Evolutionary conservation across 2,113 vertebrate species (phyloP).

Genomic region (Hiodon alosoides): DNA sequence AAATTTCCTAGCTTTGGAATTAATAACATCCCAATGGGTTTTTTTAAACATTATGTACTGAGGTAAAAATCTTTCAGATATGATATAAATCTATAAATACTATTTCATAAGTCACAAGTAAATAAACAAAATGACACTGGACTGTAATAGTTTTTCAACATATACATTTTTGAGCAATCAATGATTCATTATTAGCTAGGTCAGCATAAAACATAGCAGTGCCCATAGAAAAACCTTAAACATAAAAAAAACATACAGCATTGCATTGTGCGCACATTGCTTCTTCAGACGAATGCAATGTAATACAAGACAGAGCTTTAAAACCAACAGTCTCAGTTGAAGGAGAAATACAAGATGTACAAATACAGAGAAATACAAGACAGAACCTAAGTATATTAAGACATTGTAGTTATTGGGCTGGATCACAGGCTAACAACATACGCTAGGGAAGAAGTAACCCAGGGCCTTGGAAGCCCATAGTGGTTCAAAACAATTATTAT

Average conservation of each 20-base stretch:
- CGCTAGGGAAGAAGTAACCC: background rate
- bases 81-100: no score
- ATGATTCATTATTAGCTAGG: background rate
- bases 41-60: no score
- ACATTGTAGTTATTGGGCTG: no score
- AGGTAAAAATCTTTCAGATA: no score
- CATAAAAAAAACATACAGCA: background rate
- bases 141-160: no score
- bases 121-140: no score
- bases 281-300: background rate
- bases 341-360: background rate
- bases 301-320: background rate
- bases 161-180: no score
- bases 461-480: no score
- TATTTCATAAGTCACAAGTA: no score
- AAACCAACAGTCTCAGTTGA: background rate
- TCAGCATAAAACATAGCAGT: background rate
- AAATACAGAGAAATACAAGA: no score
- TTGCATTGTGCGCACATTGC: background rate
- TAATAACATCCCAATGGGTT: background rate
- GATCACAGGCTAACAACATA: background rate
- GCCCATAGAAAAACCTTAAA: background rate
- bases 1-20: background rate
- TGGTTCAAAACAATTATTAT: background rate
- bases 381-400: no score